Evolutionary conservation across 2,797 vertebrate genomes (phyloP).

Genomic region (Schizopygopsis pylzovi): DNA sequence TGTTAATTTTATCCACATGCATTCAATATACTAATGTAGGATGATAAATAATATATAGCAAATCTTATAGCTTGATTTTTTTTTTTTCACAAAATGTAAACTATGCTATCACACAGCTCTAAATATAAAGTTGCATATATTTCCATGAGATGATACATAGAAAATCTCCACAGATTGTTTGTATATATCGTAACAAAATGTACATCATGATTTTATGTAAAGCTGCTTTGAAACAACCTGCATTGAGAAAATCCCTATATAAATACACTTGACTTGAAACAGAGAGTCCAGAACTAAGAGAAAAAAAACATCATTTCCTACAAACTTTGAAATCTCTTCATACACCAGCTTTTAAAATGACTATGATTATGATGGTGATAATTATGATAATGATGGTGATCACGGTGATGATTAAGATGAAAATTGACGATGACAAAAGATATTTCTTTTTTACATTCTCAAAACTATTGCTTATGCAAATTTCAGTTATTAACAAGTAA

Average conservation of each 20-base stretch:
- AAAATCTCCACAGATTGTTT: background rate
- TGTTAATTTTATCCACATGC: too few species aligned
- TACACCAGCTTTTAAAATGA: background rate
- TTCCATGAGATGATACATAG: background rate
- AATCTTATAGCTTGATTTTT: background rate
- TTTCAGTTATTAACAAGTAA: background rate
- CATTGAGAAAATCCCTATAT: background rate
- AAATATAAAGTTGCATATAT: background rate
- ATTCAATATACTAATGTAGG: background rate
- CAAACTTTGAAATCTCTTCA: background rate
- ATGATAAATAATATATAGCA: background rate
- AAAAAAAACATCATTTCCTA: accelerated
- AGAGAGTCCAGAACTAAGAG: background rate
- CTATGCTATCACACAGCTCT: background rate
- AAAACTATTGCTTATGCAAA: background rate
- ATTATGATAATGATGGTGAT: slow-evolving; percentile 19
- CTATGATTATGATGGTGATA: slow-evolving; percentile 7
- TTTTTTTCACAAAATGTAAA: background rate
- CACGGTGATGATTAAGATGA: slow-evolving; percentile 16
- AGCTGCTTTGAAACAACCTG: background rate
- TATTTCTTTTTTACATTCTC: background rate
- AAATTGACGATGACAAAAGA: slow-evolving; percentile 15
- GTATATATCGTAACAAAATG: background rate
- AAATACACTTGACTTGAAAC: background rate
- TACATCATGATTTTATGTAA: background rate